phyloP scores from a whole-genome alignment of 2,797 vertebrate genomes.

The Crocodylus rhombifer region DNA sequence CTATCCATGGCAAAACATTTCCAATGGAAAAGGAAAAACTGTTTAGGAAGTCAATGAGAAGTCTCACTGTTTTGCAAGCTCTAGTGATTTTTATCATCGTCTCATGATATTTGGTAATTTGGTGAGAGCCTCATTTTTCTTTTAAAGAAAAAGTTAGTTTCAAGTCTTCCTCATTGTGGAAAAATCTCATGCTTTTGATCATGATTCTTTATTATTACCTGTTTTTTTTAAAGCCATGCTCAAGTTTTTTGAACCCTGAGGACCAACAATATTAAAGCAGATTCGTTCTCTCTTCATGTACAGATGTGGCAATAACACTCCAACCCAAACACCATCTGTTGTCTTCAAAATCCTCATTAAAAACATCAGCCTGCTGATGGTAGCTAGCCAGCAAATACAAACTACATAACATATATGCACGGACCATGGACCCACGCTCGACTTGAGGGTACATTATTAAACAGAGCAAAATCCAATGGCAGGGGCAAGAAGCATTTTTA shows the following conservation, averaged over 20 bases:
- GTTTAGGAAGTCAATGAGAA: neutral
- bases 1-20: rapidly evolving
- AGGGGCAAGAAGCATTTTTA: neutral
- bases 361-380: neutral
- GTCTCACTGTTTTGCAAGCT: neutral
- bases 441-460: neutral
- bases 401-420: rapidly evolving
- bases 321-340: neutral
- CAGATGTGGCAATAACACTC: conserved; percentile 8
- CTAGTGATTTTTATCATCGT: neutral
- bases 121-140: conserved; percentile 31
- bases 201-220: neutral
- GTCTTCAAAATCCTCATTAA: neutral
- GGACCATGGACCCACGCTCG: neutral
- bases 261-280: neutral
- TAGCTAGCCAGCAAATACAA: neutral
- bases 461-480: neutral
- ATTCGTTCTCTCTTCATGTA: neutral
- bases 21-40: neutral
- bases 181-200: neutral
- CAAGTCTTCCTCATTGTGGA: neutral
- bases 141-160: conserved; percentile 37
- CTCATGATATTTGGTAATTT: neutral
- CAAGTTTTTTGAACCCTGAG: neutral
- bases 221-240: rapidly evolving